Conservation (phyloP, 37 sponge, comb jelly and placozoan species). For the Hormiphora californensis region DNA sequence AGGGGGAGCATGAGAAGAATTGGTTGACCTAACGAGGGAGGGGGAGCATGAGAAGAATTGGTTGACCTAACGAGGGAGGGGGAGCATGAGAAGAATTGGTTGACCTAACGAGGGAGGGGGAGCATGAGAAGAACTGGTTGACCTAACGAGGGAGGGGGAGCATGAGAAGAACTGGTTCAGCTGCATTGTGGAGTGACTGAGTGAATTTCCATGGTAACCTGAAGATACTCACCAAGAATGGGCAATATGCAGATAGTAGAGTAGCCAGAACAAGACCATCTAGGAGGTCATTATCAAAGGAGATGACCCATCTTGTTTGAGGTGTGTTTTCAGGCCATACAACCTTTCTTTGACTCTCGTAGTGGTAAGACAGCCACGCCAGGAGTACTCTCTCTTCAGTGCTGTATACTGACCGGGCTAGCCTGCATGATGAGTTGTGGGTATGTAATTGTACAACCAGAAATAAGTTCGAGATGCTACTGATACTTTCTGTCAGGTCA, state of each 20-base stretch:
- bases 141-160: too few species aligned
- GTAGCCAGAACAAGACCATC: constrained; percentile 71
- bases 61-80: too few species aligned
- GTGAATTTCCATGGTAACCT: background rate
- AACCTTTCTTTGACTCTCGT: constrained; percentile 54
- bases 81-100: too few species aligned
- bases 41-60: too few species aligned
- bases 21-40: too few species aligned
- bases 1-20: too few species aligned
- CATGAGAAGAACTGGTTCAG: background rate
- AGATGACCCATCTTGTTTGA: constrained; percentile 55
- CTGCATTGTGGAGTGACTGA: background rate
- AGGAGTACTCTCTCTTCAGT: constrained; percentile 62
- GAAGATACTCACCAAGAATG: constrained; percentile 60
- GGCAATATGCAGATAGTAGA: constrained; percentile 67
- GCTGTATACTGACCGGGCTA: constrained; percentile 61
- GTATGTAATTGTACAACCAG: background rate
- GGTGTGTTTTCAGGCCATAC: constrained; percentile 56
- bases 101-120: too few species aligned
- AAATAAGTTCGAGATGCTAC: too few species aligned
- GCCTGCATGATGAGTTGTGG: too few species aligned
- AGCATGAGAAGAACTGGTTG: too few species aligned
- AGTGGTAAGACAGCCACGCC: constrained; percentile 76
- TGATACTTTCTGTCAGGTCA: too few species aligned
- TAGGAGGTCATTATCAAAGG: constrained; percentile 75